Evolutionary conservation across 1,140 invertebrate genomes (phyloP).

Genomic region (Drosophila chauvacae): DNA sequence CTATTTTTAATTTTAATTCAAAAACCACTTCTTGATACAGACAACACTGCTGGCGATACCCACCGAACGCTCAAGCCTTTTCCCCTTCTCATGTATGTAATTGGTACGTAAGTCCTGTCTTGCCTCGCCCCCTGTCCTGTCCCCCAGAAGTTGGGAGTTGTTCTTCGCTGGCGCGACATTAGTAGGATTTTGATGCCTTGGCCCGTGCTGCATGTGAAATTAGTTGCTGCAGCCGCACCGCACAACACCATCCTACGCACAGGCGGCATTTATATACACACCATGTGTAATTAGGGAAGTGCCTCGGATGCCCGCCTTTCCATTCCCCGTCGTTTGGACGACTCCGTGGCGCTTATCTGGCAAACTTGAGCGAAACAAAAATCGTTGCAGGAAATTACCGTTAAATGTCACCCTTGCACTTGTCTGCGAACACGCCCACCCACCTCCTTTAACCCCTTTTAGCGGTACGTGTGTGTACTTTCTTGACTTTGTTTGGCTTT

Average conservation of each 20-base stretch:
- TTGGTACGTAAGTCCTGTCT: constrained; percentile 76
- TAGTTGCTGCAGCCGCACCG: constrained; percentile 54
- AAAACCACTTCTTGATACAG: neutral
- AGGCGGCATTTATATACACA: constrained; percentile 59
- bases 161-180: constrained; percentile 76
- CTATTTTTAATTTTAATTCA: neutral
- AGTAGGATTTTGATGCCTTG: constrained; percentile 77
- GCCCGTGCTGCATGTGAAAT: constrained; percentile 79
- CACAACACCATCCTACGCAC: constrained; percentile 7
- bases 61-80: neutral
- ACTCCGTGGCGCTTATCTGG: constrained; percentile 60
- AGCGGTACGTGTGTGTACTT: constrained; percentile 33
- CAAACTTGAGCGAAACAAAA: constrained; percentile 51
- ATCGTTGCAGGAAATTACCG: constrained; percentile 67
- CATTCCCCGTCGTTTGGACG: constrained; percentile 33
- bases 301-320: constrained; percentile 45
- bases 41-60: constrained; percentile 12
- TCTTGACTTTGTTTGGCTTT: constrained; percentile 40
- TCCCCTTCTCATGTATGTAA: constrained; percentile 60
- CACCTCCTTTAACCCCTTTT: constrained; percentile 9
- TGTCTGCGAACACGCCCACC: constrained; percentile 20
- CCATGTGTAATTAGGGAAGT: constrained; percentile 79
- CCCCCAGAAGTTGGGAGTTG: constrained; percentile 54
- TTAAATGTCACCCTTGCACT: constrained; percentile 74
- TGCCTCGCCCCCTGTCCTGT: constrained; percentile 30